Percentiles rank a stretch among this genome's conserved stretches.
Evolutionary conservation across 2,797 vertebrate species (phyloP).

Genomic region (Ptychadena robeensis): DNA sequence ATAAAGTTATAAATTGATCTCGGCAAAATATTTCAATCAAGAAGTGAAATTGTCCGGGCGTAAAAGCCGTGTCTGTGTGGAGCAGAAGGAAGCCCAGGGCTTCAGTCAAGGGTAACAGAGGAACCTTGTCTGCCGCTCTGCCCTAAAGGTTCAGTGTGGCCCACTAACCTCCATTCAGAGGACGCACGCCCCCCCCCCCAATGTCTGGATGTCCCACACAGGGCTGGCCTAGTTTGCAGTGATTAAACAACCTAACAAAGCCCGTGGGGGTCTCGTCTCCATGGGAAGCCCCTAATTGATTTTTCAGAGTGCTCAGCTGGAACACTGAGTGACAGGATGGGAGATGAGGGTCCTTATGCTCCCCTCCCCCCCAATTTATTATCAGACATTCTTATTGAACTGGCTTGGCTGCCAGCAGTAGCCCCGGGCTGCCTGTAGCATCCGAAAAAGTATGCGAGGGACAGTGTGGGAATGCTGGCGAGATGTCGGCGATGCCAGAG

Average conservation of each 20-base stretch:
- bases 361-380: slow-evolving; percentile 8
- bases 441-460: not conserved
- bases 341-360: not conserved
- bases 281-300: slow-evolving; percentile 57
- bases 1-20: no score
- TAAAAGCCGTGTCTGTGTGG: slow-evolving; percentile 35
- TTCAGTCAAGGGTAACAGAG: slow-evolving; percentile 60
- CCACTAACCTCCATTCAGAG: slow-evolving; percentile 49
- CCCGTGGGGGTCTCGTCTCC: slow-evolving; percentile 31
- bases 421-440: not conserved
- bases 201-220: slow-evolving; percentile 36
- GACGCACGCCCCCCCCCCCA: not conserved
- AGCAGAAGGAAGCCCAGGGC: slow-evolving; percentile 1
- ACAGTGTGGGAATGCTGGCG: not conserved
- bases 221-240: slow-evolving; percentile 43
- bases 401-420: slow-evolving; percentile 13
- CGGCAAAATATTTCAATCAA: no score
- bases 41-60: not conserved
- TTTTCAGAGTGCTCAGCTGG: slow-evolving; percentile 47
- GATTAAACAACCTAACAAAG: slow-evolving; percentile 45
- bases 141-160: slow-evolving; percentile 43
- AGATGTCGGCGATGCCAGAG: no score
- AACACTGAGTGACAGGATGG: slow-evolving; percentile 6
- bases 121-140: slow-evolving; percentile 34
- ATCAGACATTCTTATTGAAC: slow-evolving; percentile 22